These are phyloP conservation scores for Baronia brevicornis DNA, from an alignment of 2,888 invertebrate genomes.

Conservation along the genomic window DNA sequence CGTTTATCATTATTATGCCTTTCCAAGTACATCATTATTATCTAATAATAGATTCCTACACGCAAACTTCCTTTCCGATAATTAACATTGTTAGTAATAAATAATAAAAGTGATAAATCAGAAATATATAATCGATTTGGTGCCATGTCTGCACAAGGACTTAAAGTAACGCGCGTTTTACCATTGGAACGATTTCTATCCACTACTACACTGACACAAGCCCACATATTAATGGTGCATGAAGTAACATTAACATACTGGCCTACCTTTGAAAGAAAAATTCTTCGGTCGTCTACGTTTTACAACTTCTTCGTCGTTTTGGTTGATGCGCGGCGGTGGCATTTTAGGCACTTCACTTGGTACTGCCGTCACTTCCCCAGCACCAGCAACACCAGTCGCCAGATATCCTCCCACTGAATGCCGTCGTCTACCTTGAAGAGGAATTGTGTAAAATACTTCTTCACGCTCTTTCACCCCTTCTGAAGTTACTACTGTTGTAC, in stretches of 20 bases:
- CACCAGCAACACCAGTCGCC: slow-evolving; percentile 53
- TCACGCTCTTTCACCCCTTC: slow-evolving; percentile 68
- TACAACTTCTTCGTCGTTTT: slow-evolving; percentile 52
- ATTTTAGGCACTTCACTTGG: slow-evolving; percentile 73
- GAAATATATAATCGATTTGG: no score
- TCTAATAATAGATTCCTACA: slow-evolving; percentile 57
- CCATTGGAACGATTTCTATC: not conserved
- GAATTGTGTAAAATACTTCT: slow-evolving; percentile 77
- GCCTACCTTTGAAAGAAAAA: slow-evolving; percentile 61
- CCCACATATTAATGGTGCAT: no score
- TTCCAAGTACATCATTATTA: slow-evolving; percentile 43
- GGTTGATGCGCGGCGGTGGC: slow-evolving; percentile 62
- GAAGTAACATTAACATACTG: slow-evolving; percentile 2
- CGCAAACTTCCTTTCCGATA: slow-evolving; percentile 37
- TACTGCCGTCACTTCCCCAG: slow-evolving; percentile 61
- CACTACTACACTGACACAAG: no score
- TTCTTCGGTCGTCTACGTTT: slow-evolving; percentile 58
- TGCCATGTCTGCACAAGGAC: no score
- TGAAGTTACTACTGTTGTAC: slow-evolving; percentile 48
- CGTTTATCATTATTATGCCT: slow-evolving; percentile 48
- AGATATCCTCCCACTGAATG: slow-evolving; percentile 82
- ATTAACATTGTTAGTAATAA: slow-evolving; percentile 14
- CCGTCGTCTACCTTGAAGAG: slow-evolving; percentile 68
- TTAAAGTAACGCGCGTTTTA: slow-evolving; percentile 4
- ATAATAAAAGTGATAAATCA: no score